Conservation (phyloP, 1,140 invertebrate genomes). For the Cryptotermes secundus region DNA sequence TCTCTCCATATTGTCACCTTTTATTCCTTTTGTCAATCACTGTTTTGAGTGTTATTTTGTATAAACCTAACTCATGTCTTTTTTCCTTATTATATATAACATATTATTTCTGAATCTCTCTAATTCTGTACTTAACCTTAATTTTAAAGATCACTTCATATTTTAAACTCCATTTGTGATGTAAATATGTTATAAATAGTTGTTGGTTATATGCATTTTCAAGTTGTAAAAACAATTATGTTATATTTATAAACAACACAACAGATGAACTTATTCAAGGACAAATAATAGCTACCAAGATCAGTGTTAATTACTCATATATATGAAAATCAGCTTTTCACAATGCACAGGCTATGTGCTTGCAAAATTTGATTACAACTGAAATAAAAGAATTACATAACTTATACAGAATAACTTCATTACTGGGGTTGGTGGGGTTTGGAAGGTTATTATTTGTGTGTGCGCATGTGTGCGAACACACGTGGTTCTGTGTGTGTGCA, state of each 20-base stretch:
- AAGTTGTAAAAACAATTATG: constrained; percentile 22
- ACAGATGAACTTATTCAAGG: neutral
- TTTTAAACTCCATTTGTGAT: constrained; percentile 10
- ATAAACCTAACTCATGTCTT: neutral
- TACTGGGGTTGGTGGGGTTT: no score
- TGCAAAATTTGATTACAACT: neutral
- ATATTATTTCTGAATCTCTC: neutral
- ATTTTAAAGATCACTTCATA: constrained; percentile 6
- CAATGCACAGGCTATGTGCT: neutral
- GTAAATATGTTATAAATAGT: constrained; percentile 27
- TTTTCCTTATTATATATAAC: neutral
- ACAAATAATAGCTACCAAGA: neutral
- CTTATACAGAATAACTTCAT: no score
- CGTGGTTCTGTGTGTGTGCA: no score
- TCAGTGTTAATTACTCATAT: neutral
- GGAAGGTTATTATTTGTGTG: no score
- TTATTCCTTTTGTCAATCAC: neutral
- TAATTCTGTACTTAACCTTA: neutral
- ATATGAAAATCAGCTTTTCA: neutral
- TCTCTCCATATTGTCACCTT: constrained; percentile 3
- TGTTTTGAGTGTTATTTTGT: neutral
- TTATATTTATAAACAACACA: neutral
- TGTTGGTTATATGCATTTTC: constrained; percentile 26
- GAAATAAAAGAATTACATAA: neutral
- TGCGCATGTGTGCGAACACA: no score